A percentile compares a stretch with the other conserved stretches of the same genome.
Conservation (phyloP, 2,113 vertebrate species). For the Oryzias woworae region DNA sequence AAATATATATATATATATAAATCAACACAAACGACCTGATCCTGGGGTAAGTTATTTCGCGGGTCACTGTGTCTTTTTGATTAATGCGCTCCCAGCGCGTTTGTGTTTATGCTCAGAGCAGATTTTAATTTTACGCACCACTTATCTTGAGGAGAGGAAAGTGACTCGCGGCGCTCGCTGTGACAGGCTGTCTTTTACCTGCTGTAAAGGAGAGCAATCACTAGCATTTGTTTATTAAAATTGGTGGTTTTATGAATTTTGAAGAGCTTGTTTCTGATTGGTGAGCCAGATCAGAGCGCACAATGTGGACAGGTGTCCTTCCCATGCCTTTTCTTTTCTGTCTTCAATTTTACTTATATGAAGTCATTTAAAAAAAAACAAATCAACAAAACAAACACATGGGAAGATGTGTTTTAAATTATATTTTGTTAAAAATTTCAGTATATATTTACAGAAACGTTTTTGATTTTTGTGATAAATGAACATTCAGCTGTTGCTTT, state of each 20-base stretch:
- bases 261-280: slow-evolving; percentile 24
- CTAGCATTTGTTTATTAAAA: slow-evolving; percentile 36
- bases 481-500: too few relatives aligned
- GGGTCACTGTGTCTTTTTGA: slow-evolving; percentile 10
- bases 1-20: slow-evolving; percentile 4
- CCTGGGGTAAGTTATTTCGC: slow-evolving; percentile 61
- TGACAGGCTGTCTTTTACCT: slow-evolving; percentile 5
- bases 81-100: slow-evolving; percentile 1
- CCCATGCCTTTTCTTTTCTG: slow-evolving; percentile 17
- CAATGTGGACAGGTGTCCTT: slow-evolving; percentile 58
- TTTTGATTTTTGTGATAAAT: too few relatives aligned
- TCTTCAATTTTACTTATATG: too few relatives aligned
- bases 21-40: slow-evolving; percentile 26
- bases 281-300: slow-evolving; percentile 27
- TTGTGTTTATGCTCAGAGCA: slow-evolving; percentile 6
- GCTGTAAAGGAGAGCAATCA: slow-evolving; percentile 25
- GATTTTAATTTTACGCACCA: slow-evolving; percentile 49
- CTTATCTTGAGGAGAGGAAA: slow-evolving; percentile 8
- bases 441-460: too few relatives aligned
- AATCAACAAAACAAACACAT: neutral
- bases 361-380: neutral
- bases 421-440: too few relatives aligned
- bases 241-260: neutral
- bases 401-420: too few relatives aligned
- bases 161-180: slow-evolving; percentile 9